Conservation (phyloP, 1,140 invertebrate genomes). For the Antheraea pernyi region DNA sequence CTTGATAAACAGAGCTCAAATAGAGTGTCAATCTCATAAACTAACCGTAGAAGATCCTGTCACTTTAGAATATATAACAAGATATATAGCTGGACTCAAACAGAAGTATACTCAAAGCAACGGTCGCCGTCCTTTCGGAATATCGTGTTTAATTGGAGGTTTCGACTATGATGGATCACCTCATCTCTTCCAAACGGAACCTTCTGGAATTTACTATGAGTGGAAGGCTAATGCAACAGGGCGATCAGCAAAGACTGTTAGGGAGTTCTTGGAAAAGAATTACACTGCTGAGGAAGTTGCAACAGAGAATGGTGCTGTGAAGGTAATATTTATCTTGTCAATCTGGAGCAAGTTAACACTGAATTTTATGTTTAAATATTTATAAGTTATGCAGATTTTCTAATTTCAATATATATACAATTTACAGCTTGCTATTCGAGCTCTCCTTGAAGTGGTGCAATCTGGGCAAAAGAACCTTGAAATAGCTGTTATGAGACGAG, state of each 20-base stretch:
- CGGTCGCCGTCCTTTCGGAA: constrained; percentile 98
- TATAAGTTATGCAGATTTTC: too few relatives aligned
- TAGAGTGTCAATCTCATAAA: constrained; percentile 99
- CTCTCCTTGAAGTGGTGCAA: constrained; percentile 98
- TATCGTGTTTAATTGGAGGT: constrained; percentile 98
- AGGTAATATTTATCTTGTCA: constrained; percentile 47
- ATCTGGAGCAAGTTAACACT: not conserved
- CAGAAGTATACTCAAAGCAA: constrained; percentile 99
- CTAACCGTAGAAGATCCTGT: constrained; percentile 99
- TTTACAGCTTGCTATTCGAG: constrained; percentile 93
- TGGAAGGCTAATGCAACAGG: constrained; percentile 99
- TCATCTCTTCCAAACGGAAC: constrained; percentile 99
- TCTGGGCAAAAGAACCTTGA: constrained; percentile 99
- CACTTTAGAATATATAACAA: constrained; percentile 98
- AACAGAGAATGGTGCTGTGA: constrained; percentile 94
- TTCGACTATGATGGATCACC: constrained; percentile 98
- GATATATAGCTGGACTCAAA: constrained; percentile 94
- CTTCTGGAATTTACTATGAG: constrained; percentile 99
- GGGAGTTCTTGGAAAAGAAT: constrained; percentile 99
- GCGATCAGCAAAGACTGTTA: constrained; percentile 97
- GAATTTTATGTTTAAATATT: too few relatives aligned
- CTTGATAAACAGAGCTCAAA: constrained; percentile 96
- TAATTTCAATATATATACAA: not conserved
- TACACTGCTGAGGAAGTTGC: constrained; percentile 93
- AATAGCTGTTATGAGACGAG: constrained; percentile 96